These are phyloP conservation scores for Drosophila atripex DNA, from an alignment of 2,888 invertebrate species.

Conservation along the genomic window DNA sequence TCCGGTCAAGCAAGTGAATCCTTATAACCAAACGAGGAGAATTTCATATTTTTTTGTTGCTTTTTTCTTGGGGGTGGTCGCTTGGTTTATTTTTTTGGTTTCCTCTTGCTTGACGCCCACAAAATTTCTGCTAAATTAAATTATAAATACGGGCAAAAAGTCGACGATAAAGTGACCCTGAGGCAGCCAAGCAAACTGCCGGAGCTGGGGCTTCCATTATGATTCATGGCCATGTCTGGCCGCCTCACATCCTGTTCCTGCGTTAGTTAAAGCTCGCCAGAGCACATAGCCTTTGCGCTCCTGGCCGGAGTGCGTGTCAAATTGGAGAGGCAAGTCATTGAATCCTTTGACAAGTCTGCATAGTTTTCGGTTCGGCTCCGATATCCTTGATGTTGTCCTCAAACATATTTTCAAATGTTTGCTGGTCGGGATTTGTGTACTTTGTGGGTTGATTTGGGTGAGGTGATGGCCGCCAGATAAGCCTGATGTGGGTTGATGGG, in stretches of 20 bases:
- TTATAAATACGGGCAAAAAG: conserved; percentile 76
- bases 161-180: conserved; percentile 65
- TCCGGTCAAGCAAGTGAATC: conserved; percentile 77
- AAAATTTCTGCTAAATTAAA: conserved; percentile 79
- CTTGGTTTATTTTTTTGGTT: conserved; percentile 49
- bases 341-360: conserved; percentile 66
- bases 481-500: conserved; percentile 27
- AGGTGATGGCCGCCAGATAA: conserved; percentile 11
- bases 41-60: conserved; percentile 50
- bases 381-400: conserved; percentile 36
- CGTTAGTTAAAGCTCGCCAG: conserved; percentile 59
- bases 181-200: conserved; percentile 37
- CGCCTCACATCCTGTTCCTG: conserved; percentile 30
- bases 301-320: conserved; percentile 75
- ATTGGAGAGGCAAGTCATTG: conserved; percentile 72
- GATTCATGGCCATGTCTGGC: conserved; percentile 73
- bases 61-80: conserved; percentile 22
- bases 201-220: conserved; percentile 54
- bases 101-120: conserved; percentile 68
- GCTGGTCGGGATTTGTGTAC: conserved; percentile 32
- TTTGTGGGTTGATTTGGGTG: conserved; percentile 28
- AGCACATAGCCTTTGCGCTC: conserved; percentile 36
- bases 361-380: conserved; percentile 49
- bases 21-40: conserved; percentile 55
- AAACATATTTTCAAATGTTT: conserved; percentile 19